Base-by-base conservation (phyloP, 2,888 invertebrate genomes). In the Meteorus cinctellus region DNA sequence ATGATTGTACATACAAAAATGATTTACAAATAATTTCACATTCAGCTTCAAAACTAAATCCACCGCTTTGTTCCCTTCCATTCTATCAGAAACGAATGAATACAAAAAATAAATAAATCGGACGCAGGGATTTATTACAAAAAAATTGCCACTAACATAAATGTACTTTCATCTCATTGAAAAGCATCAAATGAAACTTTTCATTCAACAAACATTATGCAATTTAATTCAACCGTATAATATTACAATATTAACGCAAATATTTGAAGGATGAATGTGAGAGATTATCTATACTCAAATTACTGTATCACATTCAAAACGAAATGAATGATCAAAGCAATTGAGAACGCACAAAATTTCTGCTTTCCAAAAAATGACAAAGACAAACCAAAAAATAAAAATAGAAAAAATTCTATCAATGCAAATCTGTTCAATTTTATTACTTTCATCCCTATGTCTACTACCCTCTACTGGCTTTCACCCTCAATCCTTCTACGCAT, bases 131-230 rank as follows among this genome's bases (percentile, higher is more conserved):
- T 48, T 48, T 2, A 41, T 41, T 41, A 48, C n/a, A 48, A n/a
- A 45, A 45, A 45, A 16, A 45, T 14, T 8, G 1, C 34, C 34
- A 5, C 41, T 41, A 0, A n/a, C n/a, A 48, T 16, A 14, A 48
- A 48, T 48, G 2, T 16, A 48, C n/a, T 48, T n/a, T n/a, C 6
- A 3, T 48, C 48, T 48, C n/a, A 14, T 16, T 48, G 48, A n/a
- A n/a, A 48, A 4, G 4, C 2, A 48, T n/a, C 48, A 48, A 48
- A 48, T n/a, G 5, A n/a, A 48, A 48, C n/a, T 48, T 48, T 48
- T 16, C 48, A 48, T n/a, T 48, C 48, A n/a, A 48, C 48, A 48
- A 48, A 48, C 48, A 48, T n/a, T 48, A 48, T 48, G 48, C n/a
- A n/a, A n/a, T 48, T 48, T 1, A 48, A 16, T n/a, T 48, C 48